Base-by-base conservation (phyloP, 2,113 vertebrate genomes). In the Macheiramphus alcinus region DNA sequence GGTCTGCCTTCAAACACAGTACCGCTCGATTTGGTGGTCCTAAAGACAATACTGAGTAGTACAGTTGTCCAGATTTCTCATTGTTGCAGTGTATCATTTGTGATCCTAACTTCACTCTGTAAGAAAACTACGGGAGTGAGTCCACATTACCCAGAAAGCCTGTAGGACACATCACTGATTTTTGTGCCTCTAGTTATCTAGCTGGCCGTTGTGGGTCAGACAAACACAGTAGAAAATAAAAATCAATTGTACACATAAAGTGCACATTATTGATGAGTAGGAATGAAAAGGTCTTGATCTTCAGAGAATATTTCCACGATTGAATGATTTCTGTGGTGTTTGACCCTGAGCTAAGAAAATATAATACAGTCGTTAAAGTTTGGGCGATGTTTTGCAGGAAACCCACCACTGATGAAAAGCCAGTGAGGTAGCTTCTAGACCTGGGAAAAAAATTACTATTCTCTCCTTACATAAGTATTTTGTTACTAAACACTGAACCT, bases 211-310 rank as follows among this genome's bases (percentile, higher is more conserved):
- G 83, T 71, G 80, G 95, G 93, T 91, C 93, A 97, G 75, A 67
- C 61, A 73, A 71, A 61, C 36, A 63, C 26, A 91, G 71, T 3
- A 91, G 92, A 36, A 88, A 93, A 90, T 52, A 86, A 74, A 95
- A 96, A 96, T 97, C 97, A 91, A 96, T 95, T 82, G 75, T 85
- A 31, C 80, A 27, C 76, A 86, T 56, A 67, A 89, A 95, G 73
- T 83, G 70, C 59, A 71, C 29, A 8, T 71, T 94, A 96, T 94
- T 92, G 96, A 94, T 82, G 62, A 73, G 40, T 26, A 90, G 66
- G 50, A 81, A 90, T 63, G 42, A 94, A 93, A 78, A 67, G 79
- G 40, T 72, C 97, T 97, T 71, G 94, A 97, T 98, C 70, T 88
- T 67, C 23, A n/a, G 47, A 68, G 65, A 73, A 36, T 47, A 85